Evolutionary conservation across 2,113 vertebrate genomes (phyloP), one percentile per base, ranked within the genome.

Genomic region (Hemichromis elongatus): DNA sequence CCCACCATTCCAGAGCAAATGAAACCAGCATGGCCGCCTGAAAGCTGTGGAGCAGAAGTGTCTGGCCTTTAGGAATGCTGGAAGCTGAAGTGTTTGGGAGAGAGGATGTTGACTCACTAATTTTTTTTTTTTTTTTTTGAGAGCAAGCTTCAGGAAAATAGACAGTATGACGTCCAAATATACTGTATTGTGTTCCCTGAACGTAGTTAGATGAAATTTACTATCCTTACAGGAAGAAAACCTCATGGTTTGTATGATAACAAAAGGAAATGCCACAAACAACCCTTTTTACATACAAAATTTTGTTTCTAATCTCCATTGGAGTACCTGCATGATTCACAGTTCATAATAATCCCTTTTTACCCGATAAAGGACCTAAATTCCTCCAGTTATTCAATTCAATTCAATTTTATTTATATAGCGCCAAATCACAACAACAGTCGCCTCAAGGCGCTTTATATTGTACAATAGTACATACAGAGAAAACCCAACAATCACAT

Each of bases 71-170:
- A 91, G 88, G 86, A 92, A 90, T 57, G 56, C 81, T 93, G 83
- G 66, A 45, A 83, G 85, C 79, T 75, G 24, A 8, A 45, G 35
- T 85, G 88, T 93, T 90, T 92, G 80, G 75, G 79, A 86, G 79
- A 92, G 81, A 92, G 95, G 95, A 96, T 90, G 94, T 95, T 94
- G 94, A 96, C 92, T 95, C 94, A 93, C 88, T 30, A 77, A 12
- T 5, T 55, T 54, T 50, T 40, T 79, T 79, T 37, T 59, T 5
- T 55, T 54, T 50, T 80, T 94, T 84, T 21, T 80, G 84, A 90
- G 66, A 92, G 61, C 61, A 4, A 56, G 70, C 89, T 91, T 88
- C 88, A 81, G 91, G 94, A 94, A 92, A 92, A 82, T 79, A 52
- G 75, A 86, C 66, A 90, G 90, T 16, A 89, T 66, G 91, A 88